Conservation (phyloP, 92 coral and sea anemone genomes). For the Epizoanthus stellaris region DNA sequence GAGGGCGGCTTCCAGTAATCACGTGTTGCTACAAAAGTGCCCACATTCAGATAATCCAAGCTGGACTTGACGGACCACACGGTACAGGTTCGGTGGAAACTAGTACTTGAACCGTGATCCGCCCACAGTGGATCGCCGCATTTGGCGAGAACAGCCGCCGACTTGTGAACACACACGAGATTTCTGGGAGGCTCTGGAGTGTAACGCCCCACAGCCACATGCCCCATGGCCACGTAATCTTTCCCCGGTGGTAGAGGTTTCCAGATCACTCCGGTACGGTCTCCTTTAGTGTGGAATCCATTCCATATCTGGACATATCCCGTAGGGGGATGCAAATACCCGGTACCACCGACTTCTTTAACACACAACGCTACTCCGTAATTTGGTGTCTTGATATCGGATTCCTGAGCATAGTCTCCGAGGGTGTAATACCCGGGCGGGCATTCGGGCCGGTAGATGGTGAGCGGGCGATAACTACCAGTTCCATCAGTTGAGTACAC, state of each 20-base stretch:
- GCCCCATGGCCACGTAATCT: slow-evolving; percentile 65
- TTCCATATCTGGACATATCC: slow-evolving; percentile 72
- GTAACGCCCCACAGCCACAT: slow-evolving; percentile 64
- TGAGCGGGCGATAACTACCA: slow-evolving; percentile 58
- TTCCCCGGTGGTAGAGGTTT: slow-evolving; percentile 58
- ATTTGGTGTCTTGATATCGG: slow-evolving; percentile 59
- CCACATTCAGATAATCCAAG: slow-evolving; percentile 45
- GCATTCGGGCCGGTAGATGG: slow-evolving; percentile 77
- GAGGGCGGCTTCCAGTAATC: slow-evolving; percentile 46
- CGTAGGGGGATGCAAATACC: slow-evolving; percentile 40
- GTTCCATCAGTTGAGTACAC: slow-evolving; percentile 51
- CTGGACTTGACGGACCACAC: slow-evolving; percentile 62
- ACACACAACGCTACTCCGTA: slow-evolving; percentile 70
- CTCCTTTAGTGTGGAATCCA: neutral
- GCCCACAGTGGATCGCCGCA: slow-evolving; percentile 69
- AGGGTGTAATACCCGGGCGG: slow-evolving; percentile 79
- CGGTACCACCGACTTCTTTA: slow-evolving; percentile 28
- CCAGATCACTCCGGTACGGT: slow-evolving; percentile 40
- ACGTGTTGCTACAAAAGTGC: slow-evolving; percentile 58
- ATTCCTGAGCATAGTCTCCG: slow-evolving; percentile 79
- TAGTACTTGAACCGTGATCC: neutral
- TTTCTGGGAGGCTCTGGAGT: slow-evolving; percentile 43
- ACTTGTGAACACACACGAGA: slow-evolving; percentile 65
- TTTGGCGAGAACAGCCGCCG: slow-evolving; percentile 51
- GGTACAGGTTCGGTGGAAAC: slow-evolving; percentile 56